Conservation (phyloP, 2,797 vertebrate species). For the Pangasius larnaudii region DNA sequence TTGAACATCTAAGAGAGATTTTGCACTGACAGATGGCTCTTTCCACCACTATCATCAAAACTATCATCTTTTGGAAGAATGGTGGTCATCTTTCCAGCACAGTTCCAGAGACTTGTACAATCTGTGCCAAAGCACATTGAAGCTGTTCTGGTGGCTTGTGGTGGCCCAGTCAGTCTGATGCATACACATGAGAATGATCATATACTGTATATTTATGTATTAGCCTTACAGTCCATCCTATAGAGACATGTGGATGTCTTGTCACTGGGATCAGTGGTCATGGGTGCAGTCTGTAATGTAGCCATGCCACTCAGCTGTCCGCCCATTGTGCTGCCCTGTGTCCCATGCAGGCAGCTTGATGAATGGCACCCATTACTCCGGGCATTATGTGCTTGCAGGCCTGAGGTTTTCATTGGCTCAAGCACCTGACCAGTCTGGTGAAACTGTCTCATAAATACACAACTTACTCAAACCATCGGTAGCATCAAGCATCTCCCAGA, state of each 20-base stretch:
- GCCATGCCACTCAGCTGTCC: slow-evolving; percentile 57
- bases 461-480: background rate
- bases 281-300: slow-evolving; percentile 56
- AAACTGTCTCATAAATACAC: slow-evolving; percentile 1
- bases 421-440: slow-evolving; percentile 10
- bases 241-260: slow-evolving; percentile 32
- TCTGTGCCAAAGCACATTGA: background rate
- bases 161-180: background rate
- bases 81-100: background rate
- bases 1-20: background rate
- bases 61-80: background rate
- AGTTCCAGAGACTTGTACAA: background rate
- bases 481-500: background rate
- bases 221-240: slow-evolving; percentile 26
- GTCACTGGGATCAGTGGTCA: slow-evolving; percentile 47
- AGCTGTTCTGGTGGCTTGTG: background rate
- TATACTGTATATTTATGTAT: too few species aligned
- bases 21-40: background rate
- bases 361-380: slow-evolving; percentile 65
- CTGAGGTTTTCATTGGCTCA: slow-evolving; percentile 27
- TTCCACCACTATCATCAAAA: background rate
- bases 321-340: slow-evolving; percentile 46
- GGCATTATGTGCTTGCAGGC: slow-evolving; percentile 55
- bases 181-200: background rate
- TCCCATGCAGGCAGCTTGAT: slow-evolving; percentile 56